Evolutionary conservation across 2,888 invertebrate genomes (phyloP).

Genomic region (Patella ulyssiponensis): DNA sequence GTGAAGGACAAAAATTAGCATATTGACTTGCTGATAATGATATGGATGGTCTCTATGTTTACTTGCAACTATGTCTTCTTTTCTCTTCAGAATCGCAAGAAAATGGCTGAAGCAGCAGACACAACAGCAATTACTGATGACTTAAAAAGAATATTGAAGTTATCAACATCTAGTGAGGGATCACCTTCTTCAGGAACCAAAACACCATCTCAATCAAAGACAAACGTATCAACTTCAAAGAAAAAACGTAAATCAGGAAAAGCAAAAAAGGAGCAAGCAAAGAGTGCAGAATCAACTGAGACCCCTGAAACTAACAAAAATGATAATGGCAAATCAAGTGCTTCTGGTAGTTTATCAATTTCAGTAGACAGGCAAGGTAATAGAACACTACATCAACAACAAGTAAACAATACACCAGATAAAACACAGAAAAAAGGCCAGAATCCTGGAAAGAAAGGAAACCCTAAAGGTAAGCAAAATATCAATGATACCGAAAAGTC

Average conservation of each 20-base stretch:
- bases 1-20: no score
- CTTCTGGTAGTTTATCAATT: neutral
- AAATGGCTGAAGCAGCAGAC: conserved; percentile 33
- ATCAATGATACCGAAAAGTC: no score
- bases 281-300: neutral
- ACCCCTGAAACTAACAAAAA: conserved; percentile 20
- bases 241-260: neutral
- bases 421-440: neutral
- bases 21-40: no score
- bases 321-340: neutral
- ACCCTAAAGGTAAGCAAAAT: no score
- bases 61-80: no score
- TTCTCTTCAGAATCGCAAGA: no score
- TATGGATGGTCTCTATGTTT: no score
- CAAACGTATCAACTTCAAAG: no score
- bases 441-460: neutral
- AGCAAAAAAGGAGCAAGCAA: conserved; percentile 8
- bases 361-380: neutral
- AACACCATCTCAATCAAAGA: neutral
- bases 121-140: conserved; percentile 41
- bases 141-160: conserved; percentile 40
- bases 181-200: neutral
- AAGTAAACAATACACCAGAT: neutral
- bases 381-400: neutral
- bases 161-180: conserved; percentile 18